Base-by-base conservation (phyloP, 2,888 invertebrate species). In the Drosophila pseudotakahashii region DNA sequence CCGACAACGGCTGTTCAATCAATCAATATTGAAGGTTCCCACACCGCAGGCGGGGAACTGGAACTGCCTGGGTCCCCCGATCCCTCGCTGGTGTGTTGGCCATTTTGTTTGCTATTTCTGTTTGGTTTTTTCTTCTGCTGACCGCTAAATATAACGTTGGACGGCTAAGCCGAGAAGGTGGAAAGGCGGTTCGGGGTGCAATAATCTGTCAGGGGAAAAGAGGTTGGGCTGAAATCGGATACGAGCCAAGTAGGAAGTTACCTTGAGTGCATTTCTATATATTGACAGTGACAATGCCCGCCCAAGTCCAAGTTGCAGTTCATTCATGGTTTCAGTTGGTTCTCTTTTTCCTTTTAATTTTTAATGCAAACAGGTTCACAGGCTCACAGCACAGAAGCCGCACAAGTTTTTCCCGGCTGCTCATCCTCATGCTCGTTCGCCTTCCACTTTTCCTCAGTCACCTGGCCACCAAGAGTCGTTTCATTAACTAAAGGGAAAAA, bases 221-320 rank as follows among this genome's bases (percentile, higher is more conserved):
- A 81, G 88, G 86, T 82, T 88, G 77, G 69, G 58, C 62, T 79
- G 82, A 85, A 82, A 82, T 82, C 66, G 80, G 82, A 82, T 64
- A 75, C 75, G 72, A 51, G 68, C 45, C 86, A 82, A 82, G 82
- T 75, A 89, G 89, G 89, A 90, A 90, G 90, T 90, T 90, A 90
- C 90, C 90, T 90, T 90, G 90, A 90, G 84, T 90, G 90, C 89
- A 89, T 90, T 89, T 89, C 83, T 80, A 77, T 75, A 76, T 71
- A 78, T 82, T 80, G 81, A 81, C 81, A 82, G 79, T 82, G 88
- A 82, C 82, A 82, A 82, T 82, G 82, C 73, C 55, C 80, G 64
- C 57, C 67, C 66, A 66, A 67, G 68, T 57, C 67, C 66, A 66
- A 67, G 68, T 66, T 68, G 75, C 55, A 63, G 77, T 84, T 84